Base-by-base conservation (phyloP, 2,113 vertebrate species). In the Gila orcuttii region DNA sequence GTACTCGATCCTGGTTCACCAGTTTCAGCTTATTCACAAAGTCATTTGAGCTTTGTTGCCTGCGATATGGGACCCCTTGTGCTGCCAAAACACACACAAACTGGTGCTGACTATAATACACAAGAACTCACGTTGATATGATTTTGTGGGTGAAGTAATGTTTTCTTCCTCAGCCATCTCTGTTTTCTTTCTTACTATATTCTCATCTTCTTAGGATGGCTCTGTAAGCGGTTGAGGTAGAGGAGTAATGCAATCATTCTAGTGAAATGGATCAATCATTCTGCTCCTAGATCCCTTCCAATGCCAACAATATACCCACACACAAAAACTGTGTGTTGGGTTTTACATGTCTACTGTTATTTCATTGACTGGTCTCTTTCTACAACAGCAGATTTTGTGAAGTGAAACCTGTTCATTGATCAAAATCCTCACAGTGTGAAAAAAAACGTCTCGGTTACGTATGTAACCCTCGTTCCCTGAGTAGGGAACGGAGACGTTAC, bases 211-310 rank as follows among this genome's bases (percentile, higher is more conserved):
- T 21, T 28, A 13, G 31, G 81, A 33, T 12, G 52, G 66, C 79
- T 86, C 4, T 55, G 68, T 82, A 36, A 75, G 45, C 2, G 31
- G 57, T 79, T 82, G 80, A 76, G 81, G 42, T 68, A 80, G 82
- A 79, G 25, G n/a, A 19, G 88, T 87, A 87, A 88, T 83, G 60
- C 50, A 80, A 88, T 86, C 60, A 87, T 79, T 42, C 57, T 71
- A 31, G 57, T 86, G 85, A 55, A 83, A 50, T 66, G 84, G 86
- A 89, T 89, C 86, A 87, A 86, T 88, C 86, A 84, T 76, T 82
- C 80, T 80, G 71, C 45, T 85, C 52, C 59, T 11, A 52, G 60
- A 79, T 66, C 84, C 57, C 79, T 64, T 79, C 74, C 86, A 69
- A 77, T 73, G 62, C 36, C 69, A 81, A 39, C 50, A 77, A 50